These are phyloP conservation scores for Cyclina sinensis DNA, from an alignment of 1,140 invertebrate species.

Conservation along the genomic window DNA sequence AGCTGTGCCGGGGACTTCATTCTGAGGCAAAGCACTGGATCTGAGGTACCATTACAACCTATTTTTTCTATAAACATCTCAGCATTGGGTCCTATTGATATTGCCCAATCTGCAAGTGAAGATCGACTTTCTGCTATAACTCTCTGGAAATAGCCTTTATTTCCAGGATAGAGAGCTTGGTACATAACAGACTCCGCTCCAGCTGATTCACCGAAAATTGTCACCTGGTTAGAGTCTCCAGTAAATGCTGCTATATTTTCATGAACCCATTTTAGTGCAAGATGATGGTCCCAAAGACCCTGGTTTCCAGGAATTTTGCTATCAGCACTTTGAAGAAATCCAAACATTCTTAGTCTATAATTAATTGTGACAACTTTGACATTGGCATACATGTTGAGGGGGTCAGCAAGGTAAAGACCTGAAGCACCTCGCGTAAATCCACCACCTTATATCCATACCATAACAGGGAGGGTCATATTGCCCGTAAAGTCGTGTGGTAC, in stretches of 20 bases:
- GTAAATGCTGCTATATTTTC: conserved; percentile 91
- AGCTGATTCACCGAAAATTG: conserved; percentile 91
- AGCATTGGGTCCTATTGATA: conserved; percentile 4
- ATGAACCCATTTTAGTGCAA: conserved; percentile 91
- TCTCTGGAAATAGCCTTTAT: conserved; percentile 70
- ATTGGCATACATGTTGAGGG: conserved; percentile 91
- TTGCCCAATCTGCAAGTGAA: conserved; percentile 12
- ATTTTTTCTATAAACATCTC: background rate
- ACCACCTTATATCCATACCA: conserved; percentile 98
- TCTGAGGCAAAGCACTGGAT: conserved; percentile 10
- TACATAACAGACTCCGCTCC: conserved; percentile 69
- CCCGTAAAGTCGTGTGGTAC: conserved; percentile 88
- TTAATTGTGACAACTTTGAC: conserved; percentile 92
- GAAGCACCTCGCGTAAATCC: conserved; percentile 95
- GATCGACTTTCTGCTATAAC: conserved; percentile 74
- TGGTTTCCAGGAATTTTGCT: conserved; percentile 80
- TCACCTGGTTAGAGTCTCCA: conserved; percentile 90
- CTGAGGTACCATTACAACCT: background rate
- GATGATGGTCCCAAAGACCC: conserved; percentile 89
- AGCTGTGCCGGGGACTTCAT: background rate
- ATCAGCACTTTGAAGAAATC: conserved; percentile 89
- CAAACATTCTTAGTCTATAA: conserved; percentile 94
- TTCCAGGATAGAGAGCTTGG: conserved; percentile 69
- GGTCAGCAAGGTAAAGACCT: conserved; percentile 94
- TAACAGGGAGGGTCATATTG: conserved; percentile 88